A percentile compares a stretch with the other conserved stretches of the same genome.
These are phyloP conservation scores for Eunapius fragilis DNA, from an alignment of 37 sponge, comb jelly and placozoan species.

Conservation along the genomic window DNA sequence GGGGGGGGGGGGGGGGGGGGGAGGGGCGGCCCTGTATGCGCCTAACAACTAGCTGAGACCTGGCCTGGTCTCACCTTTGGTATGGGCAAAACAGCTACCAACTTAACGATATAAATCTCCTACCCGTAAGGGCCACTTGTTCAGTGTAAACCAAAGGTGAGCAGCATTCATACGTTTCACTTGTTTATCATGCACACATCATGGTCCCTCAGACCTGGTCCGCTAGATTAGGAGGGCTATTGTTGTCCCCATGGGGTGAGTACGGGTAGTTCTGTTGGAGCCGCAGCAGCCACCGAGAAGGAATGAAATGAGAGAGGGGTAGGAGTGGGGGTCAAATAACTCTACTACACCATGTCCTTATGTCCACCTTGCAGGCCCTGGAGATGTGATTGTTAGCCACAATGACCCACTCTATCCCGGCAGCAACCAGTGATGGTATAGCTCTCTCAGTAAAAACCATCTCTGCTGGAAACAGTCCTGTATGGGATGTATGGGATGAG, in stretches of 20 bases:
- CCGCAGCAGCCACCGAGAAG: neutral
- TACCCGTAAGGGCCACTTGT: too few species aligned
- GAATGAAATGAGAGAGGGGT: neutral
- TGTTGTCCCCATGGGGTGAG: constrained; percentile 65
- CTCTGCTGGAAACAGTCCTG: constrained; percentile 69
- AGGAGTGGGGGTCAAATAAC: neutral
- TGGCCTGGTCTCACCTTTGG: too few species aligned
- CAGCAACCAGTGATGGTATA: constrained; percentile 47
- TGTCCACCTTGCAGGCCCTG: constrained; percentile 54
- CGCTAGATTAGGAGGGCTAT: constrained; percentile 64
- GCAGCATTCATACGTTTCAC: too few species aligned
- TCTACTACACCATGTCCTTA: neutral
- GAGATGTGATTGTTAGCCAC: constrained; percentile 72
- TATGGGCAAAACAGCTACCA: too few species aligned
- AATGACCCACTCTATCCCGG: constrained; percentile 64
- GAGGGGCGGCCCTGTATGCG: too few species aligned
- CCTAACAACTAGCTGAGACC: too few species aligned
- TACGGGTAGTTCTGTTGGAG: constrained; percentile 53
- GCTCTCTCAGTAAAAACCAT: constrained; percentile 76
- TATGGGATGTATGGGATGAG: neutral
- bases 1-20: too few species aligned
- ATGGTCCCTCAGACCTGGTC: constrained; percentile 55
- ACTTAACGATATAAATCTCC: too few species aligned
- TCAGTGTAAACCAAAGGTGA: too few species aligned
- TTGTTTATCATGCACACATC: too few species aligned